Evolutionary conservation across 2,113 vertebrate species (phyloP).

Genomic region (Brienomyrus brachyistius): DNA sequence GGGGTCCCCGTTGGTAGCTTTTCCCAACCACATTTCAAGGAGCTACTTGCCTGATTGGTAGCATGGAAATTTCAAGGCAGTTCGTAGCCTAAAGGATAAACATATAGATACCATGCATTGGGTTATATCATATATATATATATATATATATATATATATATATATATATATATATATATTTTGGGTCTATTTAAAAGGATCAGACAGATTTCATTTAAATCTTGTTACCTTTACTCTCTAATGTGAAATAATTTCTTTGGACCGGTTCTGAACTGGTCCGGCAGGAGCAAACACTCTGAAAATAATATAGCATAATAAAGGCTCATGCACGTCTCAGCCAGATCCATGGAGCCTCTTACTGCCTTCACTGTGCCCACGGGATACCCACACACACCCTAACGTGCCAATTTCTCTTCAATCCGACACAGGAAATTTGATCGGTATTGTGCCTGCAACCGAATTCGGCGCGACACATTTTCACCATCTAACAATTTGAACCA

Average conservation of each 20-base stretch:
- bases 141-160: too few relatives aligned
- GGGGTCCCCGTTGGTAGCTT: background rate
- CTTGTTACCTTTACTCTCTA: background rate
- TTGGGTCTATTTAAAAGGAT: background rate
- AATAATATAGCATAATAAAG: too few relatives aligned
- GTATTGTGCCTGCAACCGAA: background rate
- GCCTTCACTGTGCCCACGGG: background rate
- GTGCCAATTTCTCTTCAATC: background rate
- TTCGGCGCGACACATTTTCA: background rate
- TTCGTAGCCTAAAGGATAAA: background rate
- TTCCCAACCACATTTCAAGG: background rate
- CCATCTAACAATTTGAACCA: background rate
- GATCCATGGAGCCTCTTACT: background rate
- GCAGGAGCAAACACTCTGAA: too few relatives aligned
- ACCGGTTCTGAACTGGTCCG: background rate
- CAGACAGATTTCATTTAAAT: background rate
- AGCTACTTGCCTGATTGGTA: too few relatives aligned
- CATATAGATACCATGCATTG: background rate
- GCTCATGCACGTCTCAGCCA: too few relatives aligned
- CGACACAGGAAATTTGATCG: background rate
- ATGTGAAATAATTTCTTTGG: background rate
- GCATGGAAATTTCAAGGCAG: too few relatives aligned
- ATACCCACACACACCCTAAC: background rate
- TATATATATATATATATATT: too few relatives aligned
- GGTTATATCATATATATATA: too few relatives aligned